These are phyloP conservation scores for Neoarius graeffei DNA, from an alignment of 2,113 vertebrate genomes.

Conservation along the genomic window DNA sequence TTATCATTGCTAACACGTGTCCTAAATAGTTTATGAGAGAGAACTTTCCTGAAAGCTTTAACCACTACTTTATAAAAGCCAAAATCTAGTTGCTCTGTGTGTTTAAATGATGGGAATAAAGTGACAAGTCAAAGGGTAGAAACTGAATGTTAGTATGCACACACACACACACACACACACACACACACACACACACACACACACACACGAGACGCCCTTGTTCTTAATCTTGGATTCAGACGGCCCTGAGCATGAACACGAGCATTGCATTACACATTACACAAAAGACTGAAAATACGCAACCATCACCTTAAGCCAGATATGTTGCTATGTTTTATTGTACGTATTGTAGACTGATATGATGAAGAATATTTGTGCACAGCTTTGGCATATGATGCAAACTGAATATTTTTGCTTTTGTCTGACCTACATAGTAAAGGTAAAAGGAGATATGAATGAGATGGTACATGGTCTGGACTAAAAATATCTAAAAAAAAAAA, in stretches of 20 bases:
- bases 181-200: background rate
- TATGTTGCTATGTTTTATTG: constrained; percentile 12
- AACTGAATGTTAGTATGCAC: constrained; percentile 12
- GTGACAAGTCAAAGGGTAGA: constrained; percentile 37
- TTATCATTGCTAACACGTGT: constrained; percentile 44
- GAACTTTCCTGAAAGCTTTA: constrained; percentile 44
- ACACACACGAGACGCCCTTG: constrained; percentile 34
- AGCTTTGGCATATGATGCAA: background rate
- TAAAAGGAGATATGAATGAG: constrained; percentile 1
- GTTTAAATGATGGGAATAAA: constrained; percentile 27
- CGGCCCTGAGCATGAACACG: background rate
- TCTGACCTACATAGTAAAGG: background rate
- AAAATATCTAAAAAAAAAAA: background rate
- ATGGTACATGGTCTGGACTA: background rate
- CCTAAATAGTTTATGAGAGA: constrained; percentile 52
- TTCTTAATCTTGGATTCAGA: constrained; percentile 29
- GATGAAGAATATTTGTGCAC: background rate
- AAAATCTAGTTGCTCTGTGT: constrained; percentile 31
- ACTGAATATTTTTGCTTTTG: constrained; percentile 9
- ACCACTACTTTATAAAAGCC: constrained; percentile 18
- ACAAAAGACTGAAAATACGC: constrained; percentile 28
- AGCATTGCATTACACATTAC: background rate
- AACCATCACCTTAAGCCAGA: constrained; percentile 3
- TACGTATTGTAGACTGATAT: background rate
- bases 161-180: background rate